Base-by-base conservation (phyloP, 2,888 invertebrate species). In the Ceraclea dissimilis region DNA sequence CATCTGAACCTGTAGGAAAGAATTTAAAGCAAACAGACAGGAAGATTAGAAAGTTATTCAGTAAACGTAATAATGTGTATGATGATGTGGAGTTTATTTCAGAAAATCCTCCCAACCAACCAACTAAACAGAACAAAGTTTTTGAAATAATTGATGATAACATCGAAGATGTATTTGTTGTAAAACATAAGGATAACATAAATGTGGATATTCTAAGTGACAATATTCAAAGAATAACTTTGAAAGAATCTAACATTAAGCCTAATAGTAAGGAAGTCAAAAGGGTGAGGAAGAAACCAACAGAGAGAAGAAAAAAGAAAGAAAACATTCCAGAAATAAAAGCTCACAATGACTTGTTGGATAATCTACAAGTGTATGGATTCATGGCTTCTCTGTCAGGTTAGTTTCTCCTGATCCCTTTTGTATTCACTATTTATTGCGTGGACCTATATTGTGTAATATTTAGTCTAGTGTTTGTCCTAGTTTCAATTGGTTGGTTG, bases 321-420 rank as follows among this genome's bases (percentile, higher is more conserved):
- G 60, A 64, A 61, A 8, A 70, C 70, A 16, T 73, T 69, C 60
- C 60, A 72, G 73, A 0, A 68, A 67, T 17, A 74, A 16, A 22
- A 34, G 10, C 22, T 2, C 17, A 52, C 10, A 43, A 52, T 49
- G 39, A 48, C 6, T 13, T 47, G 13, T 16, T 50, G 11, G 49
- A 44, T 22, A 20, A 49, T 13, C 22, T 49, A 19, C 26, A 50
- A 33, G 63, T 31, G 49, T 68, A 78, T 8, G 75, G 72, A 63
- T 81, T 82, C 65, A 66, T 82, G 57, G 79, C 74, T 50, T 82
- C 82, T 47, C 69, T 82, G 59, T 79, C 79, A 66, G 77, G 81
- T 81, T 69, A 65, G 61, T 60, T 54, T n/a, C n/a, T n/a, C n/a
- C n/a, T n/a, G n/a, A n/a, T n/a, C n/a, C n/a, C n/a, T n/a, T n/a